These are phyloP conservation scores for Lineus longissimus DNA, from an alignment of 1,140 invertebrate genomes.

Conservation along the genomic window DNA sequence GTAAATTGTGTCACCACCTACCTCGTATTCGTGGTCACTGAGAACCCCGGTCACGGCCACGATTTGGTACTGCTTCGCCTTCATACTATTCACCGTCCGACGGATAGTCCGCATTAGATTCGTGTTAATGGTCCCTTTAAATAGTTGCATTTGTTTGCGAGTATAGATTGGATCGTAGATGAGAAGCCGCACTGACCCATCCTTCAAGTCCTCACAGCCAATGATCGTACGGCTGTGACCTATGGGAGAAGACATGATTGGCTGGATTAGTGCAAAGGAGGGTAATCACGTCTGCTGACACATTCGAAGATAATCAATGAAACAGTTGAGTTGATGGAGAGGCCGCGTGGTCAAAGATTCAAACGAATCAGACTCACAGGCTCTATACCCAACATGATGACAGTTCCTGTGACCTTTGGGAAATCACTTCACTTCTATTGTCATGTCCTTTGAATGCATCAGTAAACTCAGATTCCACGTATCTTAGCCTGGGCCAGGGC, in stretches of 20 bases:
- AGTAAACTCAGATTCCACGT: too few relatives aligned
- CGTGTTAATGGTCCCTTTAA: conserved; percentile 56
- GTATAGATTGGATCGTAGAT: conserved; percentile 84
- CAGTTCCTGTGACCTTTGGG: too few relatives aligned
- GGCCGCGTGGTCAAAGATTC: too few relatives aligned
- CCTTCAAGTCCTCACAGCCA: conserved; percentile 70
- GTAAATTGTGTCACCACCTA: conserved; percentile 15
- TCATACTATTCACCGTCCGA: conserved; percentile 68
- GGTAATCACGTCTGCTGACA: too few relatives aligned
- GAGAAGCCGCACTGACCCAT: conserved; percentile 69
- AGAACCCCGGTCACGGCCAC: conserved; percentile 74
- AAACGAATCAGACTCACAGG: too few relatives aligned
- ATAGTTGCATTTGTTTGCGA: conserved; percentile 70
- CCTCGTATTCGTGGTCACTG: conserved; percentile 63
- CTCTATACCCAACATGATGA: too few relatives aligned
- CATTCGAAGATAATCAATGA: too few relatives aligned
- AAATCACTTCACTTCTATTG: too few relatives aligned
- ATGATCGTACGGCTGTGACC: conserved; percentile 87
- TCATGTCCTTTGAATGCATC: too few relatives aligned
- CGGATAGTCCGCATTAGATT: conserved; percentile 69
- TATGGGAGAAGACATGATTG: conserved; percentile 50
- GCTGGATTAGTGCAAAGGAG: too few relatives aligned
- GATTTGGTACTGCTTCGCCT: conserved; percentile 81
- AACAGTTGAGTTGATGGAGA: too few relatives aligned
- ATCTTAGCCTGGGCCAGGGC: too few relatives aligned